phyloP scores from a whole-genome alignment of 2,113 vertebrate species.

The Petaurus breviceps region DNA sequence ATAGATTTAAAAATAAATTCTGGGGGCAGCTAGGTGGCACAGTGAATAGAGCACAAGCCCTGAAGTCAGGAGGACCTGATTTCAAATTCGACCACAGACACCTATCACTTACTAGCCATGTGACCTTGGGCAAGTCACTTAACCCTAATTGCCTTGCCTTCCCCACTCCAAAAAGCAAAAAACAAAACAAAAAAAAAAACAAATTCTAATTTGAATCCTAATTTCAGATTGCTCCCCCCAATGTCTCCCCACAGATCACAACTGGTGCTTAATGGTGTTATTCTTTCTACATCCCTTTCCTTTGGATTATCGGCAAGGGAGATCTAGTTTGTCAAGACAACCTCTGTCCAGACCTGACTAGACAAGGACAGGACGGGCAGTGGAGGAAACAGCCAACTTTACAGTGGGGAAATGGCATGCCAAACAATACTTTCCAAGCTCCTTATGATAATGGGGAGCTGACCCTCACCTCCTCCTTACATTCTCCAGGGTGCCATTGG shows the following conservation, averaged over 20 bases:
- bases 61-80: too few species aligned
- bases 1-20: neutral
- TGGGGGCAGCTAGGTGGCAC: neutral
- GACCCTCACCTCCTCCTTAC: neutral
- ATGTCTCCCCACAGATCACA: neutral
- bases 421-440: neutral
- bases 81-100: too few species aligned
- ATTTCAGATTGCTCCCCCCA: neutral
- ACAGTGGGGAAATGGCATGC: neutral
- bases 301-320: neutral
- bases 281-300: neutral
- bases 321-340: neutral
- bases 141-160: too few species aligned
- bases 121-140: too few species aligned
- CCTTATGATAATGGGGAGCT: neutral
- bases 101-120: too few species aligned
- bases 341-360: neutral
- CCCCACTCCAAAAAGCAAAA: too few species aligned
- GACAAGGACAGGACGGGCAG: neutral
- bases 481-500: neutral
- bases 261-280: neutral
- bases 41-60: too few species aligned
- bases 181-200: too few species aligned
- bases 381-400: neutral
- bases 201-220: neutral